Evolutionary conservation across 2,797 vertebrate genomes (phyloP).

Genomic region (Fistularia tabacaria): DNA sequence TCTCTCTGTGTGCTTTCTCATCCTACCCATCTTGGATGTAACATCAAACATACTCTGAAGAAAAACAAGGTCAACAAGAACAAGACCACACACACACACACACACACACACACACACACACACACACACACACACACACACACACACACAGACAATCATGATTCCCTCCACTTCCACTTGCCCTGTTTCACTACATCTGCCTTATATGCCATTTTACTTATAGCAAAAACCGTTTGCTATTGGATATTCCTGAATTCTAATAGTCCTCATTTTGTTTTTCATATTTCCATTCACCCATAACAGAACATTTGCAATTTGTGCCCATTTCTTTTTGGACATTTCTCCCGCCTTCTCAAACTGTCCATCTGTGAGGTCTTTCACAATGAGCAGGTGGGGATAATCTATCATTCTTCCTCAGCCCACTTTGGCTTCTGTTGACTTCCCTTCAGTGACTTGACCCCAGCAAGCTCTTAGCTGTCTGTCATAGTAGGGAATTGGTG

Average conservation of each 20-base stretch:
- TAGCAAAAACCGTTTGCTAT: constrained; percentile 41
- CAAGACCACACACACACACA: constrained; percentile 37
- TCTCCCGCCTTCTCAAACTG: neutral
- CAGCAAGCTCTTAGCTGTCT: constrained; percentile 40
- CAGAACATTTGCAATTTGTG: constrained; percentile 14
- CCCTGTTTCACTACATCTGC: constrained; percentile 43
- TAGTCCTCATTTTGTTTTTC: constrained; percentile 21
- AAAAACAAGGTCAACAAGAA: constrained; percentile 59
- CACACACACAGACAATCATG: constrained; percentile 24
- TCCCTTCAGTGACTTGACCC: constrained; percentile 36
- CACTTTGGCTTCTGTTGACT: constrained; percentile 36
- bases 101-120: constrained; percentile 16
- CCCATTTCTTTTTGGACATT: constrained; percentile 2
- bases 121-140: constrained; percentile 12
- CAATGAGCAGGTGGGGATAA: constrained; percentile 2
- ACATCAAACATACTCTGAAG: constrained; percentile 63
- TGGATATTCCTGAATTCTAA: constrained; percentile 29
- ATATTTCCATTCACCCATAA: constrained; percentile 21
- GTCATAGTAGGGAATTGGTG: constrained; percentile 46
- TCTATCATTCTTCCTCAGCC: constrained; percentile 10
- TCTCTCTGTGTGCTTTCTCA: constrained; percentile 27
- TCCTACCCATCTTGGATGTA: constrained; percentile 53
- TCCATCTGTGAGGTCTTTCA: neutral
- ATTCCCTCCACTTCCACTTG: constrained; percentile 49
- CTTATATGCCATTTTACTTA: constrained; percentile 50